Evolutionary conservation across 1,140 invertebrate species (phyloP).

Genomic region (Bombus sibiricus): DNA sequence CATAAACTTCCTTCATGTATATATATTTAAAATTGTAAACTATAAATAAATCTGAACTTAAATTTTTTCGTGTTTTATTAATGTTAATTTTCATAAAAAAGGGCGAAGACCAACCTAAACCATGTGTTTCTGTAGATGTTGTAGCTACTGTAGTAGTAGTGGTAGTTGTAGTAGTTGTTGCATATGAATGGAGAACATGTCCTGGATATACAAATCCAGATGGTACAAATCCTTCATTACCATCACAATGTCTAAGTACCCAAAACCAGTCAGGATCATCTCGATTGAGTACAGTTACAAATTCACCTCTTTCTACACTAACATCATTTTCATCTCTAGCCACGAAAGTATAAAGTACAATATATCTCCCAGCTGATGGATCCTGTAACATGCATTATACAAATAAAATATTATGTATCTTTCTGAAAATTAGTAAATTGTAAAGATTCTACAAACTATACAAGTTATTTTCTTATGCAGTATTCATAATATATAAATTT

Average conservation of each 20-base stretch:
- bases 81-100: background rate
- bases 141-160: constrained; percentile 72
- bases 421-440: background rate
- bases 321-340: constrained; percentile 97
- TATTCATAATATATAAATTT: constrained; percentile 17
- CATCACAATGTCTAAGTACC: constrained; percentile 93
- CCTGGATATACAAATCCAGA: constrained; percentile 96
- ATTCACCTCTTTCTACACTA: constrained; percentile 95
- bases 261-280: constrained; percentile 98
- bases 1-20: too few species aligned
- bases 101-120: constrained; percentile 69
- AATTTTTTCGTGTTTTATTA: background rate
- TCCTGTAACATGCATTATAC: constrained; percentile 82
- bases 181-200: constrained; percentile 80
- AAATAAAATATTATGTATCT: background rate
- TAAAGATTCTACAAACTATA: too few species aligned
- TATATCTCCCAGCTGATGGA: constrained; percentile 92
- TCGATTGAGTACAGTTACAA: constrained; percentile 96
- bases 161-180: constrained; percentile 75
- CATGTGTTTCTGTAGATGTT: constrained; percentile 72
- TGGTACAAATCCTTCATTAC: constrained; percentile 97
- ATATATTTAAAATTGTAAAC: background rate
- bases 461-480: too few species aligned
- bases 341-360: constrained; percentile 96
- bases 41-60: background rate